Base-by-base conservation (phyloP, 1,140 invertebrate genomes). In the Oncopodura yosiiana region DNA sequence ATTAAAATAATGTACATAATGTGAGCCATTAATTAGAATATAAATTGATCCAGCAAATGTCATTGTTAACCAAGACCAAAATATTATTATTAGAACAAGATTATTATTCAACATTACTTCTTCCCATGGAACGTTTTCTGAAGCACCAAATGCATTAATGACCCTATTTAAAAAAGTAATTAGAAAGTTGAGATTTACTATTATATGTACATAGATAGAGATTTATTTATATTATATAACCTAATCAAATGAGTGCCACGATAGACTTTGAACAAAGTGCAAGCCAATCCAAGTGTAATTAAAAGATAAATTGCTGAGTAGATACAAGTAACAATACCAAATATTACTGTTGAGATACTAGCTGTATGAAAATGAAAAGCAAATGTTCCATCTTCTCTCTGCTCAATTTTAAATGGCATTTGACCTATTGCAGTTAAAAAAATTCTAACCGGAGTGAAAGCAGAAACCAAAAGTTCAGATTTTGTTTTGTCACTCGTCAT, bases 391-490 rank as follows among this genome's bases (percentile, higher is more conserved):
- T 58, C 56, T 2, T 29, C 32, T 24, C 38, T n/a, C n/a, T n/a
- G n/a, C n/a, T 56, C 50, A 16, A 56, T 51, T 27, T 52, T 44
- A 29, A 59, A 59, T 18, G 57, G 57, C 57, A 59, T 59, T 34
- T 59, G 57, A 9, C 57, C 57, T 16, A 59, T 54, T 6, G 41
- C 29, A 5, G 41, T 45, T 12, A 59, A 41, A 30, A 58, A 58
- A 8, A 30, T 49, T 39, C 44, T 27, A 1, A 58, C 50, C 0
- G 56, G 50, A 5, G 26, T 48, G 19, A 53, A 58, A 2, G 56
- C 56, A 21, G 23, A n/a, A n/a, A n/a, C n/a, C n/a, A n/a, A n/a
- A n/a, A n/a, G n/a, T n/a, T n/a, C n/a, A n/a, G n/a, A n/a, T n/a
- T n/a, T n/a, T n/a, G n/a, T n/a, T n/a, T n/a, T n/a, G n/a, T n/a